These are phyloP conservation scores for Axea sp. DNA, from an alignment of 2,888 invertebrate species.

Conservation along the genomic window DNA sequence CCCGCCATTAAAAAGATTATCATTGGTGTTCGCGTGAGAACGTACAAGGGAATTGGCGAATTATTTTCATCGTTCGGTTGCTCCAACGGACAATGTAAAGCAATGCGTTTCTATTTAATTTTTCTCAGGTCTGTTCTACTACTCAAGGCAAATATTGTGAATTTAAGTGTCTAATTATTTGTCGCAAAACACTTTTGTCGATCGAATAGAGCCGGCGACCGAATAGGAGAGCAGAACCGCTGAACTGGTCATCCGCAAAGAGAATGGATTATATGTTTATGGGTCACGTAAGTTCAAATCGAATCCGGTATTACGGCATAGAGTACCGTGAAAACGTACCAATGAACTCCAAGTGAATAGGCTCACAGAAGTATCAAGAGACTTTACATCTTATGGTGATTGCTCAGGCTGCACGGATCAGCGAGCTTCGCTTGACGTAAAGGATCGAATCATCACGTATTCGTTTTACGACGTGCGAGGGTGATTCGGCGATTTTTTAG, in stretches of 20 bases:
- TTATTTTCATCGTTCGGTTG: too few species aligned
- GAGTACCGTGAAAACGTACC: conserved; percentile 74
- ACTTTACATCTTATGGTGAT: too few species aligned
- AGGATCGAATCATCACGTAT: too few species aligned
- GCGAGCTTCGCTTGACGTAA: too few species aligned
- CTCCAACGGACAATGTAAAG: conserved; percentile 41
- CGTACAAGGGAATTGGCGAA: too few species aligned
- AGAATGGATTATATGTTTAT: conserved; percentile 58
- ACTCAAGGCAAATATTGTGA: conserved; percentile 65
- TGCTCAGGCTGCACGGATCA: too few species aligned
- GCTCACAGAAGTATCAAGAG: conserved; percentile 66
- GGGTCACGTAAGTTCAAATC: conserved; percentile 61
- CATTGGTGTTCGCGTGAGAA: too few species aligned
- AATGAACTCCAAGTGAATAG: conserved; percentile 73
- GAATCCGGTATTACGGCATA: conserved; percentile 61
- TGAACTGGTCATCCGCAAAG: conserved; percentile 52
- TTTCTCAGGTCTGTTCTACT: conserved; percentile 58
- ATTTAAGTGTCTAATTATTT: conserved; percentile 68
- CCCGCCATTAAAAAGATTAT: too few species aligned
- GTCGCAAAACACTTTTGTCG: conserved; percentile 77
- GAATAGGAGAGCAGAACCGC: conserved; percentile 67
- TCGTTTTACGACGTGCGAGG: too few species aligned
- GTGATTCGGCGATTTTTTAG: too few species aligned
- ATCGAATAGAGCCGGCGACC: conserved; percentile 75
- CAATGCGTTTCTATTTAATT: conserved; percentile 59